Evolutionary conservation across 2,888 invertebrate genomes (phyloP), one percentile per base, ranked within the genome.

Genomic region (Ophion obscuratus): DNA sequence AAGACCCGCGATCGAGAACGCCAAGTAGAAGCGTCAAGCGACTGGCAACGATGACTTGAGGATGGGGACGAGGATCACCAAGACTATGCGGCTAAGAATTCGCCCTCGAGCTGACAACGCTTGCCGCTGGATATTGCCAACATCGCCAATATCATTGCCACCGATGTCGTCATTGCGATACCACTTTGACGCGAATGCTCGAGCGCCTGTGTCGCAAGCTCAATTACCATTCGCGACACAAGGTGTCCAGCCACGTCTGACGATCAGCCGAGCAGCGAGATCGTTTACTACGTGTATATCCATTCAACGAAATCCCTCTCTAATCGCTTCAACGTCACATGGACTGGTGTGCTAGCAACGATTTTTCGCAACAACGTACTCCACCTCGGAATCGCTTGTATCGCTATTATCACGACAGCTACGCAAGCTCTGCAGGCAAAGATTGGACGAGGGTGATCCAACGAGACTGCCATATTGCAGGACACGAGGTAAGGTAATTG

Each of bases 271-370:
- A 61, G 44, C 27, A n/a, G 36, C 53, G 11, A 53, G 44, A 62
- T 62, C 47, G 62, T 81, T 73, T 74, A 66, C 68, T n/a, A 24
- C 31, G 64, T 47, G 4, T 70, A 82, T 75, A 75, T 79, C 74
- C 85, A 44, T 79, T 76, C 61, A 27, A 82, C 47, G 53, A 40
- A 85, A 85, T 67, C 75, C 44, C 57, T 85, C 71, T 40, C 75
- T 79, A 79, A 82, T 85, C 79, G 82, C 53, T 61, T 59, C 62
- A 75, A 75, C 71, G 79, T 44, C 53, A 76, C 17, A 27, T 64
- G 57, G 59, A 36, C 31, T 59, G 40, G 9, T 31, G 20, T 59
- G 31, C 70, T 78, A 73, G 78, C 74, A 67, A 7, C n/a, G 20
- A 31, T 71, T 40, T 2, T 7, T 62, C 31, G 17, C 61, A 77